Base-by-base conservation (phyloP, 2,797 vertebrate species). In the Alcedo quadribrachys region DNA sequence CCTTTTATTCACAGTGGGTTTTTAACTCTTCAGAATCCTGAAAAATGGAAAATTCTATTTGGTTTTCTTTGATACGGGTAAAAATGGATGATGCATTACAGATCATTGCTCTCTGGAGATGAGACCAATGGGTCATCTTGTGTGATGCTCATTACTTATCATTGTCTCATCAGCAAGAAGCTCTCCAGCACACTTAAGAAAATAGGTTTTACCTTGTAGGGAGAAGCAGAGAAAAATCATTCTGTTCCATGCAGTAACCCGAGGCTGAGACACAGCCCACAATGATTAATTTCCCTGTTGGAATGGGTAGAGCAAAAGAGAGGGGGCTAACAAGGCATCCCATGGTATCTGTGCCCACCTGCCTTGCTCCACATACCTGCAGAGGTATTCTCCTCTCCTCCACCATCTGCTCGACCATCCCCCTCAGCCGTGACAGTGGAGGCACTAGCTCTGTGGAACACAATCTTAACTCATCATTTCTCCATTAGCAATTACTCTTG, bases 21-120 rank as follows among this genome's bases (percentile, higher is more conserved):
- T 90, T 96, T 92, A 96, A 96, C 90, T 77, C 65, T 79, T 88
- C 33, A 79, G 77, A 43, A 54, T 42, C 67, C 61, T n/a, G 28
- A 76, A 86, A 70, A 71, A 9, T 8, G 4, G 27, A 35, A 35
- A 78, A 82, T 12, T 50, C 1, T 1, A 1, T 30, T 71, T 76
- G 48, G 55, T 90, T 79, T 84, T 37, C 87, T 83, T 69, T 74
- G 51, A 55, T 60, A 2, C 14, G 37, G 27, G 24, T 62, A 71
- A 46, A 9, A 46, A 27, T 4, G 62, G 37, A 57, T 0, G 1
- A 62, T 20, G 63, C 51, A 40, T 54, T 4, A 73, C 37, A 66
- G 48, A 40, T 2, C 35, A 32, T 20, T 73, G 62, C 1, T 81
- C 85, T 61, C 82, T 81, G 51, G 62, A 89, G 58, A 71, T 14